A percentile compares a stretch with the other conserved stretches of the same genome.
These are phyloP conservation scores for Bubo bubo DNA, from an alignment of 2,113 vertebrate species.

Conservation along the genomic window DNA sequence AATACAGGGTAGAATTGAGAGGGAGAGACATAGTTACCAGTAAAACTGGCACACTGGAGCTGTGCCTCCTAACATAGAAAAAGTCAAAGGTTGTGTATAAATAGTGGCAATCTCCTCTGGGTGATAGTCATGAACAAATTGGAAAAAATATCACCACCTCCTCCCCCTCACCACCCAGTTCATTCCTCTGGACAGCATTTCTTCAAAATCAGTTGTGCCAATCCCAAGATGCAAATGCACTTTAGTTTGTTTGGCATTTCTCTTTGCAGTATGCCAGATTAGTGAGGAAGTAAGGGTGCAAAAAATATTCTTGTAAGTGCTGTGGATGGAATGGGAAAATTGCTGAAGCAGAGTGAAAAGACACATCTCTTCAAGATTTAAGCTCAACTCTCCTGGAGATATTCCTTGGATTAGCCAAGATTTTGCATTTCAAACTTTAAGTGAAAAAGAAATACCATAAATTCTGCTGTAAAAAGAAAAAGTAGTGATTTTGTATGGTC, in stretches of 20 bases:
- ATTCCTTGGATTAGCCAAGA: neutral
- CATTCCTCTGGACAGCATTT: neutral
- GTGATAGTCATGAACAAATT: neutral
- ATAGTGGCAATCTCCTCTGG: neutral
- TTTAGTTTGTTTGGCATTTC: neutral
- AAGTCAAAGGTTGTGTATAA: neutral
- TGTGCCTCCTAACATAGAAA: neutral
- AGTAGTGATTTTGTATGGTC: neutral
- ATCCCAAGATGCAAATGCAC: neutral
- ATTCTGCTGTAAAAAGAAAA: neutral
- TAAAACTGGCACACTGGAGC: neutral
- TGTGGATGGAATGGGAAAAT: neutral
- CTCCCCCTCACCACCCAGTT: neutral
- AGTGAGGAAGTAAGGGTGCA: fast-evolving
- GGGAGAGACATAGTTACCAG: neutral
- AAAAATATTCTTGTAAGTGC: neutral
- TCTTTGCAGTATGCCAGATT: neutral
- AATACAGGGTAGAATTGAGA: neutral
- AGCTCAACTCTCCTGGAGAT: neutral
- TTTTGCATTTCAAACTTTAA: neutral
- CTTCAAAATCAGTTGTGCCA: neutral
- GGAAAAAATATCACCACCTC: neutral
- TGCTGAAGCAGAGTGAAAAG: neutral
- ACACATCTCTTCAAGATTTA: neutral
- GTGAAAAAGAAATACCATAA: neutral